Conservation (phyloP, 2,888 invertebrate genomes). For the Ditula angustiorana region DNA sequence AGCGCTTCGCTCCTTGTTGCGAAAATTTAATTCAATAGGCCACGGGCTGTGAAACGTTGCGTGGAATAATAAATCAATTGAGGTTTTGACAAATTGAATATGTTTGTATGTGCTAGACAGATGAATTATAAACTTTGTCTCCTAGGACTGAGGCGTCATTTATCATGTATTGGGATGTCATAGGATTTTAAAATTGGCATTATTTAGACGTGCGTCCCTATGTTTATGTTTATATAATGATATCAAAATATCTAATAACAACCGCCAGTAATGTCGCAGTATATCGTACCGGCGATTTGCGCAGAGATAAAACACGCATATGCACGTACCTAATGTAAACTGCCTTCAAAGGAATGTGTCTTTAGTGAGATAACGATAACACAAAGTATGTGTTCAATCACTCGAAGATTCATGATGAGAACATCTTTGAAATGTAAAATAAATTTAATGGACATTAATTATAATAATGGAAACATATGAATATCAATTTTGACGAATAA, state of each 20-base stretch:
- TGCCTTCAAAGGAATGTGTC: slow-evolving; percentile 3
- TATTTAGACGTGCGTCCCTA: background rate
- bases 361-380: slow-evolving; percentile 13
- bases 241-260: background rate
- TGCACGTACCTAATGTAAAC: background rate
- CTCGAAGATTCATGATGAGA: background rate
- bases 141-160: slow-evolving; percentile 21
- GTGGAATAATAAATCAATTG: slow-evolving; percentile 38
- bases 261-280: background rate
- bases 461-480: slow-evolving; percentile 20
- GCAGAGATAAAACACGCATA: background rate
- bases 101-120: slow-evolving; percentile 37
- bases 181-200: slow-evolving; percentile 5
- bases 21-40: slow-evolving; percentile 36
- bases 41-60: slow-evolving; percentile 26
- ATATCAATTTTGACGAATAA: slow-evolving; percentile 14
- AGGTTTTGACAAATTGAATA: slow-evolving; percentile 38
- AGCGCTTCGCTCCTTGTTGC: slow-evolving; percentile 27
- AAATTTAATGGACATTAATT: slow-evolving; percentile 19
- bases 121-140: slow-evolving; percentile 36
- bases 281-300: background rate
- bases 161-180: slow-evolving; percentile 14
- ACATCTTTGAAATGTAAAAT: background rate
- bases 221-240: background rate
- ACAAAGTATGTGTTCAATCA: background rate